Conservation (phyloP, 2,888 invertebrate genomes). For the Lathronympha strigana region DNA sequence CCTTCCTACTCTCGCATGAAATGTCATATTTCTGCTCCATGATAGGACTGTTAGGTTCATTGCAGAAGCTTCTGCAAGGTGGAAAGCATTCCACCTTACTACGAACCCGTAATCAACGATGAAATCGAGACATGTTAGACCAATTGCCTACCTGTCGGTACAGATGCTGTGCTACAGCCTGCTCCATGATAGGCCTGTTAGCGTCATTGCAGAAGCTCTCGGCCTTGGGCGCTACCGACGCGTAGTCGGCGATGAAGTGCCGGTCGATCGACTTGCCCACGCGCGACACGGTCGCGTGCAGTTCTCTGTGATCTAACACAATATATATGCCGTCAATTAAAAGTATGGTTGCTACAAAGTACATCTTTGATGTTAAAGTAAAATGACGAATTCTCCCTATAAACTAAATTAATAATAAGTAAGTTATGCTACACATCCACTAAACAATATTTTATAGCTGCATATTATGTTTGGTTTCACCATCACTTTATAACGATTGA, state of each 20-base stretch:
- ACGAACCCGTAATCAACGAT: no score
- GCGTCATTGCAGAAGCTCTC: constrained; percentile 90
- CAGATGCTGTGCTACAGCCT: constrained; percentile 97
- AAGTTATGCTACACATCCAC: no score
- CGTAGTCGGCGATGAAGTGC: constrained; percentile 96
- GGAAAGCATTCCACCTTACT: no score
- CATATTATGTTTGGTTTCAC: no score
- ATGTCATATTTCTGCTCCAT: not conserved
- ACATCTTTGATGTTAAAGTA: no score
- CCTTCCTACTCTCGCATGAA: no score
- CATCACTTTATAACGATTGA: no score
- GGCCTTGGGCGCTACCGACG: constrained; percentile 92
- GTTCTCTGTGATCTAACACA: constrained; percentile 72
- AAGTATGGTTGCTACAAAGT: no score
- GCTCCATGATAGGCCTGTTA: constrained; percentile 80
- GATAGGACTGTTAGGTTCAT: not conserved
- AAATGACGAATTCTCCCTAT: no score
- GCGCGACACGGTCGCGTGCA: constrained; percentile 89
- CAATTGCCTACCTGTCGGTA: constrained; percentile 89
- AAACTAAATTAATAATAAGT: no score
- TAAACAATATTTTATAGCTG: no score
- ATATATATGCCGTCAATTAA: no score
- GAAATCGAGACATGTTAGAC: not conserved
- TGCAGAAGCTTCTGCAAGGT: not conserved
- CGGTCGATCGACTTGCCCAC: constrained; percentile 98